Evolutionary conservation across 1,140 invertebrate species (phyloP).

Genomic region (Bemisia tabaci): DNA sequence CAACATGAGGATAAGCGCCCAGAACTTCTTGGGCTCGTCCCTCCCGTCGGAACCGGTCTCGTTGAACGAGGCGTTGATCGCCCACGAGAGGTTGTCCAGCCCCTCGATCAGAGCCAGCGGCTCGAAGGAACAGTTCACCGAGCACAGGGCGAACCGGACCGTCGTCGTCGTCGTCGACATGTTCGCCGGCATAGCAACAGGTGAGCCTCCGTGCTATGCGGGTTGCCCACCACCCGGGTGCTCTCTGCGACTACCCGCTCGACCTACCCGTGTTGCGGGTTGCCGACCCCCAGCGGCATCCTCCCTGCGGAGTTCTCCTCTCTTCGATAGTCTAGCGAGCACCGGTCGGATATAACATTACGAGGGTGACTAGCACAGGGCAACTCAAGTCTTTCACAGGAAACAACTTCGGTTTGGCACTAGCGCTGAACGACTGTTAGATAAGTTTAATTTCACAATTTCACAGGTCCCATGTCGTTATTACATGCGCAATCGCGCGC

Average conservation of each 20-base stretch:
- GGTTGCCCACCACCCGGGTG: slow-evolving; percentile 7
- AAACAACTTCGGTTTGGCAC: too few species aligned
- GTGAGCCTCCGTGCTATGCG: background rate
- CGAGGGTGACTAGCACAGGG: too few species aligned
- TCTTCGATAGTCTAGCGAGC: too few species aligned
- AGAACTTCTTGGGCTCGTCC: slow-evolving; percentile 43
- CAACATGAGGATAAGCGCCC: slow-evolving; percentile 71
- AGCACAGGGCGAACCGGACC: background rate
- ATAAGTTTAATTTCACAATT: too few species aligned
- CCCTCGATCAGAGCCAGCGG: background rate
- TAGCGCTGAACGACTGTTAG: too few species aligned
- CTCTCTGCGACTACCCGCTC: slow-evolving; percentile 6
- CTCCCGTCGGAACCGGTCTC: slow-evolving; percentile 25
- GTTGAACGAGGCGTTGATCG: slow-evolving; percentile 33
- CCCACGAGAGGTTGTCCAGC: background rate
- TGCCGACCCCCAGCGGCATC: too few species aligned
- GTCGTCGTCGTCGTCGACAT: background rate
- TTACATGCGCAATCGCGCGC: too few species aligned
- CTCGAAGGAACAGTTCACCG: background rate
- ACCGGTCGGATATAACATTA: too few species aligned
- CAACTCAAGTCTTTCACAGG: too few species aligned
- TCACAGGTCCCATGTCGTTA: too few species aligned
- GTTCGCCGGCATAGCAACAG: background rate
- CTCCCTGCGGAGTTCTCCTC: too few species aligned
- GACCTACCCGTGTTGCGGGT: background rate